Evolutionary conservation across 2,797 vertebrate genomes (phyloP).

Genomic region (Nyctibius grandis): DNA sequence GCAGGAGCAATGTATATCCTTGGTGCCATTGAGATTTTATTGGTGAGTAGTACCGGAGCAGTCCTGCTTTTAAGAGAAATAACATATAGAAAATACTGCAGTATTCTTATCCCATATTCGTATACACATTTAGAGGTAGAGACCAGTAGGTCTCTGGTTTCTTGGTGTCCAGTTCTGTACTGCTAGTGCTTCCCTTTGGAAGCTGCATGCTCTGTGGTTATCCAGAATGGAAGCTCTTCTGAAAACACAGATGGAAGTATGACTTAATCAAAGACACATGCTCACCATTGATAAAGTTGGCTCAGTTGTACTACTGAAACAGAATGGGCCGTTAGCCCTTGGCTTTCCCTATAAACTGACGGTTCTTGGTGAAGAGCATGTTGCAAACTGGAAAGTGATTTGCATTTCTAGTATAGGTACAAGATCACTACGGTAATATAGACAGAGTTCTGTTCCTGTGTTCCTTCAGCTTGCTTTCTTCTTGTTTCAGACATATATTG

Average conservation of each 20-base stretch:
- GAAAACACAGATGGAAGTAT: neutral
- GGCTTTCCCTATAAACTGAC: neutral
- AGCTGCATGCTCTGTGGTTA: neutral
- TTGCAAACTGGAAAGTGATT: neutral
- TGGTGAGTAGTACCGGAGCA: constrained; percentile 82
- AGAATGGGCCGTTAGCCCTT: neutral
- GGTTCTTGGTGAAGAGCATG: neutral
- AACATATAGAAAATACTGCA: neutral
- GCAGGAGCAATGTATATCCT: constrained; percentile 98
- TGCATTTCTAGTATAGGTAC: neutral
- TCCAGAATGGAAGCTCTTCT: neutral
- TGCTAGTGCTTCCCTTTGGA: neutral
- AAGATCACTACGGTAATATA: neutral
- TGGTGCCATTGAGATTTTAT: constrained; percentile 95
- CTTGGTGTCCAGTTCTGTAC: neutral
- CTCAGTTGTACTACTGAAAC: neutral
- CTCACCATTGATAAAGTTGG: neutral
- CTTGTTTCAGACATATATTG: constrained; percentile 88
- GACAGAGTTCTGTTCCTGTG: neutral
- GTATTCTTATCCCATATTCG: neutral
- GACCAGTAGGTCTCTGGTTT: neutral
- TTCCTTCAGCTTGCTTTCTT: neutral
- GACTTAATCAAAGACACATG: neutral
- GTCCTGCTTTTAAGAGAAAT: neutral
- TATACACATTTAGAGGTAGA: neutral